phyloP scores from a whole-genome alignment of 2,888 invertebrate genomes.

The Shargacucullia verbasci region DNA sequence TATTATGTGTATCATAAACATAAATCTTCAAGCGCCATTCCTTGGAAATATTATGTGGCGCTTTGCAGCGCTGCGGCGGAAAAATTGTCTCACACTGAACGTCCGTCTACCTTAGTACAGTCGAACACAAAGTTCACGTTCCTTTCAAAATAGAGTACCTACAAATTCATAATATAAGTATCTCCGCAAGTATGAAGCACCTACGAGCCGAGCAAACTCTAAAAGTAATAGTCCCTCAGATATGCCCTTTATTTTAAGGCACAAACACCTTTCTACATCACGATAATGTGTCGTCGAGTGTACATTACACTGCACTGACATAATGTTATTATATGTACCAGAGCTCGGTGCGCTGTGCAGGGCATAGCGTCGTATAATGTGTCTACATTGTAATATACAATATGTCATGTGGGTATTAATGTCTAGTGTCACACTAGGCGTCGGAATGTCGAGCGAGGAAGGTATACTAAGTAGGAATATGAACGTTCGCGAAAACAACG shows the following conservation, averaged over 20 bases:
- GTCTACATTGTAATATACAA: slow-evolving; percentile 63
- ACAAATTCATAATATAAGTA: slow-evolving; percentile 42
- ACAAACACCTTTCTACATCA: slow-evolving; percentile 60
- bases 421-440: slow-evolving; percentile 62
- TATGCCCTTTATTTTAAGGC: slow-evolving; percentile 57
- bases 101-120: slow-evolving; percentile 43
- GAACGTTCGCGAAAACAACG: slow-evolving; percentile 61
- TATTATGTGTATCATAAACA: slow-evolving; percentile 73
- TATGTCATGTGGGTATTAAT: slow-evolving; percentile 64
- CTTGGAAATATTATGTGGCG: slow-evolving; percentile 67
- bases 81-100: slow-evolving; percentile 62
- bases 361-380: slow-evolving; percentile 61
- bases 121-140: slow-evolving; percentile 46
- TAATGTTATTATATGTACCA: slow-evolving; percentile 64
- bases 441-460: slow-evolving; percentile 55
- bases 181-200: slow-evolving; percentile 29
- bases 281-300: slow-evolving; percentile 63
- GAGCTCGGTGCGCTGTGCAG: slow-evolving; percentile 52
- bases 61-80: slow-evolving; percentile 60
- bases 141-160: slow-evolving; percentile 36
- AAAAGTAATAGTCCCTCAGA: slow-evolving; percentile 56
- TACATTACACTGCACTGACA: slow-evolving; percentile 65
- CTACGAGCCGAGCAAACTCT: slow-evolving; percentile 35
- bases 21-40: slow-evolving; percentile 70
- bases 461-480: slow-evolving; percentile 51